Evolutionary conservation across 64 coral and sea anemone species (phyloP), one percentile per base, ranked within the genome.

Genomic region (Montipora efflorescens): DNA sequence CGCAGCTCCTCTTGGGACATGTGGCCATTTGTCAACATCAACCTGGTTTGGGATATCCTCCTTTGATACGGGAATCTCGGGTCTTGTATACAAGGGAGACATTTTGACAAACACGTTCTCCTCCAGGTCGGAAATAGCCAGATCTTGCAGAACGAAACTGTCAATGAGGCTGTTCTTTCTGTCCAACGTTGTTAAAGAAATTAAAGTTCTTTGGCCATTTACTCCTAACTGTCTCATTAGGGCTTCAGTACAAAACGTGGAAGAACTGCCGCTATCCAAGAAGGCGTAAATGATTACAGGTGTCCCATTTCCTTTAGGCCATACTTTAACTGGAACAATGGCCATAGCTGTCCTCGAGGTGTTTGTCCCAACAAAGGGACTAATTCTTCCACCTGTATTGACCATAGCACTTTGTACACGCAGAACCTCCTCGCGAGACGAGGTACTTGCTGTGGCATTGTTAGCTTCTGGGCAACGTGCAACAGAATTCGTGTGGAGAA

Each of bases 1-100:
- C 48, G 88, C 43, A 58, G 22, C 22, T 23, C 88, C 18, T 90
- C 88, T 66, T 28, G 76, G 14, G 55, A 79, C 15, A 66, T 23
- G 22, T 23, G 22, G 0, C 22, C 22, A 23, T 23, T 23, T 23
- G 22, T 23, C 22, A 23, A 23, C 22, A 23, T 23, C 22, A 23
- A 23, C 22, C 22, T 0, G 22, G 22, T 23, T 23, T 23, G 22
- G 22, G 22, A 23, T 23, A 23, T 23, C 22, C 0, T 23, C 22
- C 22, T 23, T 23, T 23, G 22, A 23, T 23, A 23, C 22, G 22
- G 22, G 22, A 23, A 23, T 0, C 22, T 66, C 74, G 28, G 53
- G 55, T 79, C 15, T 76, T 66, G 22, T 23, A 0, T 23, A 23
- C 22, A 23, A 23, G 22, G 22, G 22, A 23, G 22, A 0, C 22